Conservation (phyloP, 2,888 invertebrate genomes). For the Entomobrya proxima region DNA sequence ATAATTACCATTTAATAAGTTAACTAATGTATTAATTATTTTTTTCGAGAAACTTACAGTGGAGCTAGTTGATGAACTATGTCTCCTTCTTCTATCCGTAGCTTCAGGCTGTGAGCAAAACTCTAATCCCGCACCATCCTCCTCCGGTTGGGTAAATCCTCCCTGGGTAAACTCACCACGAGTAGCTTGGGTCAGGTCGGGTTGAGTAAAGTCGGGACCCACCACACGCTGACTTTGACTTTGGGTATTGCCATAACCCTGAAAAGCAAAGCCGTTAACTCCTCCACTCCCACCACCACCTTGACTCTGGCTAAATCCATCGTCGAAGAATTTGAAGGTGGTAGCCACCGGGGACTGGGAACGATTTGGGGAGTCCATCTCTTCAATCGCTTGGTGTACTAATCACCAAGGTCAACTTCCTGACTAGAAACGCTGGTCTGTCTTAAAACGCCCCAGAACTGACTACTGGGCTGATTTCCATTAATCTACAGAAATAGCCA, state of each 20-base stretch:
- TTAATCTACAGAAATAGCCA: too few species aligned
- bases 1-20: neutral
- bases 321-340: conserved; percentile 48
- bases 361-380: conserved; percentile 29
- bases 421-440: too few species aligned
- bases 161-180: conserved; percentile 58
- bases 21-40: too few species aligned
- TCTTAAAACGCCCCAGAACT: too few species aligned
- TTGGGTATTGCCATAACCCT: conserved; percentile 55
- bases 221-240: conserved; percentile 59
- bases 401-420: too few species aligned
- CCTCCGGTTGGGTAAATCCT: conserved; percentile 57
- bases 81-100: neutral
- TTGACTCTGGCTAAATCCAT: conserved; percentile 36
- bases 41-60: conserved; percentile 20
- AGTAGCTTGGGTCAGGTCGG: conserved; percentile 65
- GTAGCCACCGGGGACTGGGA: neutral
- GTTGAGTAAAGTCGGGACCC: conserved; percentile 75
- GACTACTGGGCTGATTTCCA: too few species aligned
- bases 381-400: neutral
- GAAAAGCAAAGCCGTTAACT: conserved; percentile 42
- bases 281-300: neutral
- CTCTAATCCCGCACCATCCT: conserved; percentile 6
- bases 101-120: conserved; percentile 40
- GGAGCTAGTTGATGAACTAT: conserved; percentile 21